Conservation (phyloP, 2,888 invertebrate genomes). For the Agonopterix alstromeriana region DNA sequence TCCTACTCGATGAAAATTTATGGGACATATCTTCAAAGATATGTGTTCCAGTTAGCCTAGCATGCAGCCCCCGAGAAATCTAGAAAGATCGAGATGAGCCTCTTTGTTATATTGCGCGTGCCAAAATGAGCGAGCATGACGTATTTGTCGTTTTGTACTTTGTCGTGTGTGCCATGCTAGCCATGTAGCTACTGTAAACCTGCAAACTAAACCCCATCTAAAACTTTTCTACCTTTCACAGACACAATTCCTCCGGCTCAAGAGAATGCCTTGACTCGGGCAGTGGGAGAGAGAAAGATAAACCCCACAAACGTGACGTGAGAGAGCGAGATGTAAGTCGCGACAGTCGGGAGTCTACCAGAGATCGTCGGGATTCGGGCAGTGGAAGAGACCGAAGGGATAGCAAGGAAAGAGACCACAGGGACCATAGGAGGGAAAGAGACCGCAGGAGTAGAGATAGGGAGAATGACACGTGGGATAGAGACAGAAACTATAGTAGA, state of each 20-base stretch:
- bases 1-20: too few relatives aligned
- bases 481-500: slow-evolving; percentile 65
- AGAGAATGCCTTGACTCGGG: slow-evolving; percentile 69
- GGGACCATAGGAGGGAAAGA: slow-evolving; percentile 35
- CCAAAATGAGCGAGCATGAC: too few relatives aligned
- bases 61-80: too few relatives aligned
- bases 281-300: slow-evolving; percentile 69
- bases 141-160: too few relatives aligned
- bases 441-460: slow-evolving; percentile 54
- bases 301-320: slow-evolving; percentile 57
- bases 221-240: slow-evolving; percentile 20
- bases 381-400: slow-evolving; percentile 63
- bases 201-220: not conserved
- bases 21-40: too few relatives aligned
- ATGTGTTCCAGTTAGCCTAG: too few relatives aligned
- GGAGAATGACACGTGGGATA: slow-evolving; percentile 55
- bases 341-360: slow-evolving; percentile 52
- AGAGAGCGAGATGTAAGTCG: slow-evolving; percentile 56
- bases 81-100: too few relatives aligned
- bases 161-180: too few relatives aligned
- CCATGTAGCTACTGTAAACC: too few relatives aligned
- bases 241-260: slow-evolving; percentile 67
- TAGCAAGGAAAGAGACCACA: slow-evolving; percentile 50
- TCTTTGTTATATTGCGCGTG: too few relatives aligned
- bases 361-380: slow-evolving; percentile 54